A percentile compares a stretch with the other conserved stretches of the same genome.
Evolutionary conservation across 30 jellyfish, hydroid and myxozoan genomes (phyloP).

Genomic region (Aurelia aurita complex sp. Pacific): DNA sequence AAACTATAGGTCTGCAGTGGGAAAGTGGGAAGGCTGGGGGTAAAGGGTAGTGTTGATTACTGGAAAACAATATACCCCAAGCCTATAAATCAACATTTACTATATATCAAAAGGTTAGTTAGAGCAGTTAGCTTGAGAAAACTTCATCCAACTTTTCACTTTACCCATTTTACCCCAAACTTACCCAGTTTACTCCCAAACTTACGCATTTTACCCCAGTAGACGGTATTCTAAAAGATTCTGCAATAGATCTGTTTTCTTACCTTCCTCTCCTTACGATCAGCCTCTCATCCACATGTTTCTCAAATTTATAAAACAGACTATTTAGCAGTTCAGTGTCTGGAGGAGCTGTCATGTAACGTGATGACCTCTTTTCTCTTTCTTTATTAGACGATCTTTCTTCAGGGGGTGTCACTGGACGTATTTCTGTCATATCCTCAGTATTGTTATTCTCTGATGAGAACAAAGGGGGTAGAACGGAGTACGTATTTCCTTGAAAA

Average conservation of each 20-base stretch:
- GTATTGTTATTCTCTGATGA: constrained; percentile 59
- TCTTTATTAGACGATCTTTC: constrained; percentile 24
- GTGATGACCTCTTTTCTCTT: constrained; percentile 18
- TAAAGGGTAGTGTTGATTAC: too few relatives aligned
- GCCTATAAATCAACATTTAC: too few relatives aligned
- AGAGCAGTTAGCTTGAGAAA: not conserved
- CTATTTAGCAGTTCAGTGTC: constrained; percentile 82
- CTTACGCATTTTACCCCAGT: too few relatives aligned
- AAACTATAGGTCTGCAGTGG: too few relatives aligned
- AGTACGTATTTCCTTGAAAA: constrained; percentile 67
- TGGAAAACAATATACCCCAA: too few relatives aligned
- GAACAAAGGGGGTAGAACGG: constrained; percentile 88
- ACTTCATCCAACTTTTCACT: not conserved
- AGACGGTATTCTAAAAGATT: too few relatives aligned
- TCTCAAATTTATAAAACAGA: constrained; percentile 76
- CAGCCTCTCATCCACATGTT: constrained; percentile 62
- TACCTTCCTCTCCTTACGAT: constrained; percentile 93
- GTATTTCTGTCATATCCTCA: constrained; percentile 62
- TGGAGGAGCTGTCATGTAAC: constrained; percentile 52
- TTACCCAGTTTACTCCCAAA: too few relatives aligned
- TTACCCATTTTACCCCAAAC: too few relatives aligned
- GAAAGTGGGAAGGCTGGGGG: too few relatives aligned
- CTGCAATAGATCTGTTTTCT: not conserved
- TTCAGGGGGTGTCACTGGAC: constrained; percentile 96
- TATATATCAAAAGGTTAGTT: too few relatives aligned